phyloP scores from a whole-genome alignment of 2,113 vertebrate species.

The Planiliza haematocheilus region DNA sequence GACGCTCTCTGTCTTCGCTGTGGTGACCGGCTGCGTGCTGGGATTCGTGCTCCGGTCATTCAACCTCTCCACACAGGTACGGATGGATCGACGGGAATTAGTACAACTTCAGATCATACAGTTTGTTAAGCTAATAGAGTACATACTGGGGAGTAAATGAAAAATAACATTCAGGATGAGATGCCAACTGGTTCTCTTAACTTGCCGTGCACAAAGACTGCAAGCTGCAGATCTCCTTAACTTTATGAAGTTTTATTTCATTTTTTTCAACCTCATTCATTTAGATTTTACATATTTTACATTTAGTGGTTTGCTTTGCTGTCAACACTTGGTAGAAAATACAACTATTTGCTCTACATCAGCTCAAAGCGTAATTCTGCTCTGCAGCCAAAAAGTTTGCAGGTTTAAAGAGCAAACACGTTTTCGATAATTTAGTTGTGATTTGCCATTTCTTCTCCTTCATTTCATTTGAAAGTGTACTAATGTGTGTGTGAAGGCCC shows the following conservation, averaged over 20 bases:
- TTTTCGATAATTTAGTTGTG: neutral
- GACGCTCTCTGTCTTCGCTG: constrained; percentile 86
- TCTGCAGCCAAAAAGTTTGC: neutral
- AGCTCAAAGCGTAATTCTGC: too few relatives aligned
- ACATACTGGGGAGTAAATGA: neutral
- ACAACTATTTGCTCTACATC: too few relatives aligned
- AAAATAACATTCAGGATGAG: neutral
- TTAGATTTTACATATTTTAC: too few relatives aligned
- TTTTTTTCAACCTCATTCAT: too few relatives aligned
- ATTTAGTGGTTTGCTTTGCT: neutral
- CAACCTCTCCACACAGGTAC: constrained; percentile 88
- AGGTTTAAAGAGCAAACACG: neutral
- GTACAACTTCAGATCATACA: too few relatives aligned
- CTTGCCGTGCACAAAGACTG: neutral
- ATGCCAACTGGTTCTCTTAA: neutral
- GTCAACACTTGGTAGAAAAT: neutral
- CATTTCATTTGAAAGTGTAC: neutral
- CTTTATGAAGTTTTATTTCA: too few relatives aligned
- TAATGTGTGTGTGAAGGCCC: neutral
- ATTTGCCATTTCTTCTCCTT: neutral
- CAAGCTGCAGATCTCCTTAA: too few relatives aligned
- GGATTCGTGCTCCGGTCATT: constrained; percentile 85
- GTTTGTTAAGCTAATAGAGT: too few relatives aligned
- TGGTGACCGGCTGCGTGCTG: constrained; percentile 85
- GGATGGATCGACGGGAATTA: neutral